Percentiles rank a stretch among this genome's conserved stretches.
Evolutionary conservation across 2,888 invertebrate genomes (phyloP).

Genomic region (Dryocosmus kuriphilus): DNA sequence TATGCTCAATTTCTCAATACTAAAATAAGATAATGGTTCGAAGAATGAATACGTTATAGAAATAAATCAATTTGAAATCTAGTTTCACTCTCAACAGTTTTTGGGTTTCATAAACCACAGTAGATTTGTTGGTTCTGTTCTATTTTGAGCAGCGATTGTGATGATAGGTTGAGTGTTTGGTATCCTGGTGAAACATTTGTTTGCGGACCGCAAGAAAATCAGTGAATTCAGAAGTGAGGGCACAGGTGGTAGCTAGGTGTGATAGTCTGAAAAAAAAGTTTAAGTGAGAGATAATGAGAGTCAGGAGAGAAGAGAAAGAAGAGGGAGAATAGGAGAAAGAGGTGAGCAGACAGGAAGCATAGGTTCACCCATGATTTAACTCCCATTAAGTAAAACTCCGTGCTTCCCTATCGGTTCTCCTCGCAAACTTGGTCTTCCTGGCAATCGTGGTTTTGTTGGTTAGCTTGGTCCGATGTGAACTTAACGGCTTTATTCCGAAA

Average conservation of each 20-base stretch:
- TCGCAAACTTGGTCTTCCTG: slow-evolving; percentile 52
- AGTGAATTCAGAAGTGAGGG: slow-evolving; percentile 27
- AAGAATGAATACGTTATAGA: slow-evolving; percentile 32
- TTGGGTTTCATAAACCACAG: background rate
- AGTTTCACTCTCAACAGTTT: background rate
- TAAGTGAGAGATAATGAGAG: background rate
- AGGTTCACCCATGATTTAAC: slow-evolving; percentile 70
- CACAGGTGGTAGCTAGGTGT: slow-evolving; percentile 38
- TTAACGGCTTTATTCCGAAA: slow-evolving; percentile 37
- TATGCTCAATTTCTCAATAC: too few species aligned
- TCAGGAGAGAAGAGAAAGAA: background rate
- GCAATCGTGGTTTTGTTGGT: slow-evolving; percentile 55
- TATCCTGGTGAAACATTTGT: slow-evolving; percentile 19
- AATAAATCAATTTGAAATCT: slow-evolving; percentile 2
- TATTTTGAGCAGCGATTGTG: slow-evolving; percentile 21
- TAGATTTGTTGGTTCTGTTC: background rate
- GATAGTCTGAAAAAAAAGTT: slow-evolving; percentile 28
- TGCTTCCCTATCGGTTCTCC: slow-evolving; percentile 66
- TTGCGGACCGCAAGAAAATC: slow-evolving; percentile 32
- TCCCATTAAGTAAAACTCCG: slow-evolving; percentile 65
- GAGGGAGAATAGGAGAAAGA: slow-evolving; percentile 28
- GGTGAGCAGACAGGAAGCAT: slow-evolving; percentile 59
- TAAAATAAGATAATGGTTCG: background rate
- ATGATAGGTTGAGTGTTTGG: slow-evolving; percentile 15
- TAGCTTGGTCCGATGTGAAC: slow-evolving; percentile 50